phyloP scores from a whole-genome alignment of 2,797 vertebrate genomes.

The Sebastes baramenuke region DNA sequence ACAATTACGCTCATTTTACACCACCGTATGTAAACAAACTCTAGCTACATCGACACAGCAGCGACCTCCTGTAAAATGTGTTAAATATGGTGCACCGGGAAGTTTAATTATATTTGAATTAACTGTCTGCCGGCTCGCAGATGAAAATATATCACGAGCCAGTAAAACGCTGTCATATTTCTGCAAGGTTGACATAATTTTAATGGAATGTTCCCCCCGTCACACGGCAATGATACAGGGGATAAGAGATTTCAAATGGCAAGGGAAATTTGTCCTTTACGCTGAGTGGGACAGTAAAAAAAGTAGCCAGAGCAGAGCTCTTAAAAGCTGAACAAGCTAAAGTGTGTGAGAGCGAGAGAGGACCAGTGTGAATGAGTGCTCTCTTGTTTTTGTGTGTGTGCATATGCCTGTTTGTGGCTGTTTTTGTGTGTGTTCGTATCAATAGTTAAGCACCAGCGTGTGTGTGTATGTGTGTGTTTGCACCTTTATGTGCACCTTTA shows the following conservation, averaged over 20 bases:
- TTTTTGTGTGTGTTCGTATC: neutral
- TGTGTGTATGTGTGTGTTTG: neutral
- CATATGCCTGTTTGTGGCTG: neutral
- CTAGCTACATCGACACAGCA: neutral
- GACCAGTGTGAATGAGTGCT: neutral
- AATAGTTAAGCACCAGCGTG: neutral
- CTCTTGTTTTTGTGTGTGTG: neutral
- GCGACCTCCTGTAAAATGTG: slow-evolving; percentile 33
- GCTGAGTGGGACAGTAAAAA: slow-evolving; percentile 33
- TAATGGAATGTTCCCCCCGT: slow-evolving; percentile 57
- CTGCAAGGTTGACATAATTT: slow-evolving; percentile 70
- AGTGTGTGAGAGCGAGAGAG: neutral
- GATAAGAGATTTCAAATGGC: slow-evolving; percentile 50
- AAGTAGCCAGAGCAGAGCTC: neutral
- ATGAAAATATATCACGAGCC: slow-evolving; percentile 52
- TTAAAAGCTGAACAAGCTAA: slow-evolving; percentile 58
- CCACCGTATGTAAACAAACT: neutral
- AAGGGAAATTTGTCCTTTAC: slow-evolving; percentile 60
- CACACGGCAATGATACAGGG: slow-evolving; percentile 41
- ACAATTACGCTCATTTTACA: neutral
- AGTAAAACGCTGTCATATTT: slow-evolving; percentile 59
- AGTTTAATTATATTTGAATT: slow-evolving; percentile 68
- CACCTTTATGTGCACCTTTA: neutral
- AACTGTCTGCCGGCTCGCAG: slow-evolving; percentile 37
- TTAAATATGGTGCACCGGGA: slow-evolving; percentile 33